phyloP scores from a whole-genome alignment of 2,888 invertebrate species.

The Orthosia gracilis region DNA sequence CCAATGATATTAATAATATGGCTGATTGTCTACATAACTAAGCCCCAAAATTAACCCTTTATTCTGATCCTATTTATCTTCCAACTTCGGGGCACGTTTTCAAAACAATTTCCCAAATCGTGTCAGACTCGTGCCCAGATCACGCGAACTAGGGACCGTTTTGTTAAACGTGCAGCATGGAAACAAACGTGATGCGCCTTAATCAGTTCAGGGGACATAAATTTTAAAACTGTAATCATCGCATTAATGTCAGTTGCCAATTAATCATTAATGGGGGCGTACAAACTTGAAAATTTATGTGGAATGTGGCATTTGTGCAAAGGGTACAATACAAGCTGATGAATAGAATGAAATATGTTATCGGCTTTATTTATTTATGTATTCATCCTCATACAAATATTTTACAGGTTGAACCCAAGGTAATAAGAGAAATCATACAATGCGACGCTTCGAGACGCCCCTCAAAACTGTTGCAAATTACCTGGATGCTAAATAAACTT shows the following conservation, averaged over 20 bases:
- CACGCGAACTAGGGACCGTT: slow-evolving; percentile 19
- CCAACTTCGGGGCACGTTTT: slow-evolving; percentile 6
- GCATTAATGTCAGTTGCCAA: slow-evolving; percentile 15
- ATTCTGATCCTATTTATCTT: neutral
- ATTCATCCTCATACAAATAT: no score
- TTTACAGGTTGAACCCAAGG: no score
- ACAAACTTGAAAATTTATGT: neutral
- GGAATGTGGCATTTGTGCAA: neutral
- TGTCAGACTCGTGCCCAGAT: slow-evolving; percentile 3
- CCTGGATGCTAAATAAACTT: no score
- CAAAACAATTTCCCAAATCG: slow-evolving; percentile 8
- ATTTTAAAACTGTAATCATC: slow-evolving; percentile 26
- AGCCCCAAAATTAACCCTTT: neutral
- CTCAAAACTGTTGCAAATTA: no score
- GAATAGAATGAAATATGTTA: neutral
- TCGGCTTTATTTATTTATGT: no score
- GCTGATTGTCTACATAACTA: neutral
- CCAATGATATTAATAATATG: no score
- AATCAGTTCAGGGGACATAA: slow-evolving; percentile 25
- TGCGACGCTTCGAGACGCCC: no score
- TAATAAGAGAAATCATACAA: no score
- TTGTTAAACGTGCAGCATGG: slow-evolving; percentile 41
- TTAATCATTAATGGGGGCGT: slow-evolving; percentile 14
- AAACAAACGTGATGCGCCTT: slow-evolving; percentile 18
- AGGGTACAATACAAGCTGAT: neutral